Evolutionary conservation across 1,140 invertebrate genomes (phyloP), one percentile per base, ranked within the genome.

Genomic region (Drosophila chauvacae): DNA sequence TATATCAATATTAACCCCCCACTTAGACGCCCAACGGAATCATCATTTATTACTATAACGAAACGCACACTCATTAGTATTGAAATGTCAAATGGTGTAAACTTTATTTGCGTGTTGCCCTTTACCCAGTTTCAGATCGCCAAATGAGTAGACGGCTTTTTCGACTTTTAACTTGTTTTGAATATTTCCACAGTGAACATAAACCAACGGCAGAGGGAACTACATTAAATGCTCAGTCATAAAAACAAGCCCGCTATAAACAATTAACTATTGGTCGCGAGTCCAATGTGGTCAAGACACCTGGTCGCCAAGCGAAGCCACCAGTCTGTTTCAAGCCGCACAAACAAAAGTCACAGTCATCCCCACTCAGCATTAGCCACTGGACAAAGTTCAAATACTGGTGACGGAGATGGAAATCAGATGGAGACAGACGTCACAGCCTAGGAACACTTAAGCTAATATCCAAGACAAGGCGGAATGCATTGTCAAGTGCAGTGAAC

Each of bases 401-500:
- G 16, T 65, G 74, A 69, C 55, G 61, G 26, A 14, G 18, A 44
- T 58, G 56, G 39, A 58, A 44, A 39, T 39, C 20, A 16, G 26
- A 58, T 62, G 58, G 45, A 41, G 73, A 10, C 42, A 76, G 61
- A 77, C 71, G 77, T 80, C 81, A 85, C 20, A 6, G 35, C 41
- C 33, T 33, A 50, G 59, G 18, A 48, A n/a, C 71, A 84, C 76
- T 78, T 55, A 50, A 77, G 59, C 42, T 37, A 39, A 63, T 44
- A 18, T 64, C 48, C n/a, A 58, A 62, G 60, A 59, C 20, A 28
- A n/a, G n/a, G 20, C n/a, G 28, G 64, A 81, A 61, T 84, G 81
- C 81, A 85, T 61, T 77, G 65, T 59, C 72, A 84, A 77, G 81
- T 84, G 82, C 78, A 82, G 42, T 85, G 82, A 86, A 85, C 83